Base-by-base conservation (phyloP, 2,888 invertebrate genomes). In the Brenthis daphne region DNA sequence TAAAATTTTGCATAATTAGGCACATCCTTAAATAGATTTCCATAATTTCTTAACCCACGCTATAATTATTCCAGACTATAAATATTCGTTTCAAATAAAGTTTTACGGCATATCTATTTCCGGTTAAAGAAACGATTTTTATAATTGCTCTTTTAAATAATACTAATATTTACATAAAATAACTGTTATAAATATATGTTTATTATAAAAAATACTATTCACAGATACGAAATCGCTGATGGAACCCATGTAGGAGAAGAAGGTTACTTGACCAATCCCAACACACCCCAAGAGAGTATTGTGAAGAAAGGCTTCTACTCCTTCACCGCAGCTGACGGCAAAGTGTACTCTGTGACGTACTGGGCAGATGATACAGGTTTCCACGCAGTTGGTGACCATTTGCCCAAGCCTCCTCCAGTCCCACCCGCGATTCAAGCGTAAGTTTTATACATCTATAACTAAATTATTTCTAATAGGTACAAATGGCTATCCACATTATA, bases 231-330 rank as follows among this genome's bases (percentile, higher is more conserved):
- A 72, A 85, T 89, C 67, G 85, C 82, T 1, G 92, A 93, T 64
- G 92, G 93, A 16, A 93, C 92, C 0, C 87, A 88, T 74, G 92
- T 93, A 0, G 83, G 85, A 4, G 92, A 93, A 75, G 84, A 90
- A 77, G 93, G 93, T 3, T 93, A 88, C 79, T 80, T 81, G 73
- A 79, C 83, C 4, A 83, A 90, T 77, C 85, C 86, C 0, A 85
- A 84, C 47, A 83, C 85, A 0, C 82, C 84, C 0, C 79, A 87
- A n/a, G 89, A 90, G 68, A 90, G 84, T 71, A 74, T 89, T 1
- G 93, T 93, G 63, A 93, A 93, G 83, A 88, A 85, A 64, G 93
- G 93, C 66, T 93, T 89, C 85, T 93, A 93, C 77, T 89, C 90
- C 0, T 93, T 80, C 80, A 76, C 80, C 0, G 93, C 85, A 0